Conservation (phyloP, 1,140 invertebrate species). For the Helicoverpa armigera region DNA sequence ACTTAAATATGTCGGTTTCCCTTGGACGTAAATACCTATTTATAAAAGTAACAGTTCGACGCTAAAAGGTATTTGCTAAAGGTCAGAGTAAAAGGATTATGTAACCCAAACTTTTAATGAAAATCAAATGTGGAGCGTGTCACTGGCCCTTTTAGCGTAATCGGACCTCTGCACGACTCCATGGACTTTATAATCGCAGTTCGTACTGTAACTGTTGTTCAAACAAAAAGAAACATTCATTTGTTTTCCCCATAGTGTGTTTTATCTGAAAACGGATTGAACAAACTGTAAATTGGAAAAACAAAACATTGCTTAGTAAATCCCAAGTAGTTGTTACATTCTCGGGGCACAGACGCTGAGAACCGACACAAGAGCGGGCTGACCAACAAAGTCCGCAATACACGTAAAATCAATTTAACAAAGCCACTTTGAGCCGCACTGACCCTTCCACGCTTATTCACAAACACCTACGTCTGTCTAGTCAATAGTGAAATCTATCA, state of each 20-base stretch:
- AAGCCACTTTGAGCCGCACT: conserved; percentile 78
- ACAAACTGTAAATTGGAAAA: conserved; percentile 43
- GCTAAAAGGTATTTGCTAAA: conserved; percentile 17
- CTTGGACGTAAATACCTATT: conserved; percentile 7
- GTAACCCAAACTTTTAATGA: conserved; percentile 24
- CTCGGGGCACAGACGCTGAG: conserved; percentile 41
- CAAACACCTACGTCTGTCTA: conserved; percentile 53
- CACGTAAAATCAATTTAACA: conserved; percentile 85
- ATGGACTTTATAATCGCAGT: background rate
- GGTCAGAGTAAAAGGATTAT: conserved; percentile 26
- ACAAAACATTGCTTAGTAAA: conserved; percentile 55
- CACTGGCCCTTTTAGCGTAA: conserved; percentile 23
- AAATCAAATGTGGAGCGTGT: conserved; percentile 26
- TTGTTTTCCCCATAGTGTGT: background rate
- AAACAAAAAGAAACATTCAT: background rate
- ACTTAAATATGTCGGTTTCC: conserved; percentile 11
- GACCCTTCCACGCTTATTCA: conserved; percentile 71
- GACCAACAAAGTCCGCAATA: conserved; percentile 74
- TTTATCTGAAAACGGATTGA: conserved; percentile 29
- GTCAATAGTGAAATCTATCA: conserved; percentile 12
- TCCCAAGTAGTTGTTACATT: conserved; percentile 53
- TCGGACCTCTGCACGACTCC: background rate
- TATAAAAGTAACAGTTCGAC: conserved; percentile 21
- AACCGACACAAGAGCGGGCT: conserved; percentile 58
- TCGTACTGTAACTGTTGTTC: conserved; percentile 12